Evolutionary conservation across 2,888 invertebrate species (phyloP), one percentile per base, ranked within the genome.

Genomic region (Dryocosmus kuriphilus): DNA sequence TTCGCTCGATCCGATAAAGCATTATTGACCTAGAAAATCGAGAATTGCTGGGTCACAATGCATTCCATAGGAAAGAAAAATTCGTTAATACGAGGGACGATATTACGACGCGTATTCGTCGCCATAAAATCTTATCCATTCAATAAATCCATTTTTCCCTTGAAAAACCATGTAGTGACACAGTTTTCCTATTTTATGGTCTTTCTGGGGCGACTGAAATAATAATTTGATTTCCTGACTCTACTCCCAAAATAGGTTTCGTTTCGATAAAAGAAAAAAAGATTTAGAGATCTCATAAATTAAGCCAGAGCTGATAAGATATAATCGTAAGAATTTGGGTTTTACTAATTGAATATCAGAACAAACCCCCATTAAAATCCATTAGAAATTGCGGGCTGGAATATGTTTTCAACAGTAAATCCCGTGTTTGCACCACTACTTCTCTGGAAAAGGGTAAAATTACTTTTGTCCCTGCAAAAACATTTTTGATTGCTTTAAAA

Each of bases 61-160:
- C 27, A 71, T 71, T 71, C 51, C 51, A 51, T 30, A 51, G 46
- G 32, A n/a, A 51, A 30, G 67, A 67, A 71, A 51, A 71, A 71
- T 32, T 71, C 32, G 30, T 71, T 71, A 71, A 71, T 71, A 51
- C 30, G 27, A 19, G 71, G 51, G 5, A 27, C 51, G 71, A 71
- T 51, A 71, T 71, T 71, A n/a, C 27, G 30, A 30, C 46, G 30
- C 30, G 51, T 71, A 71, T 71, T 71, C 46, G 30, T 30, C n/a
- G n/a, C 6, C 46, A 71, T 71, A n/a, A 30, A 46, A 41, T 14
- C 46, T 51, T 51, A 51, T 51, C 9, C 32, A 30, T 71, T n/a
- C 46, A 1, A 11, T 71, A 51, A 30, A 71, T n/a, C 30, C 30
- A 65, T 41, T 16, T 5, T 51, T 51, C 24, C 11, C 27, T 16